Base-by-base conservation (phyloP, 2,113 vertebrate species). In the Papio anubis region DNA sequence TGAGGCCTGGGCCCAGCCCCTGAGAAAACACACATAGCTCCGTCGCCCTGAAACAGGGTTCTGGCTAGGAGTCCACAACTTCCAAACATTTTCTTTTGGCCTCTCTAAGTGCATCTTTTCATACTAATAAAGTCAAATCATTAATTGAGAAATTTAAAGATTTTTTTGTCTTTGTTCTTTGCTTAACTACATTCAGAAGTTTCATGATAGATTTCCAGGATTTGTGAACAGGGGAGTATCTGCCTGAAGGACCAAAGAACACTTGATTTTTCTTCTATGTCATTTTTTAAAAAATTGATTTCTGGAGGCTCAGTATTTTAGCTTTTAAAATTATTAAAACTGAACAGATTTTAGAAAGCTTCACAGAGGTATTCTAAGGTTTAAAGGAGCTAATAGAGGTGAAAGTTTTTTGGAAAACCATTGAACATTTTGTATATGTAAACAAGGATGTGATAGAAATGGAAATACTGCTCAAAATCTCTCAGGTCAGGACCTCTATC, bases 241-340 rank as follows among this genome's bases (percentile, higher is more conserved):
- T 70, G 11, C 43, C 23, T 1, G 6, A 80, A 40, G 32, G 30
- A 92, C 43, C 30, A 96, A 79, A 92, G 91, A 90, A 61, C 7
- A 89, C 50, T 9, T 73, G 59, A n/a, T 23, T 40, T 12, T 64
- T 52, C 6, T 30, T 48, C 25, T 40, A 38, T 76, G 27, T 43
- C 20, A 81, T 17, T 68, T 64, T 8, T n/a, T 4, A 1, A 4
- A 50, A 35, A 68, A 50, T 70, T 59, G 40, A 80, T 75, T 93
- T 93, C 93, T 76, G 48, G 38, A 94, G 30, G 90, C 13, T 92
- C 20, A 64, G 16, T 61, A 50, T 59, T 92, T 93, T 76, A 59
- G 32, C 83, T 96, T 93, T 81, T 92, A 86, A 90, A 94, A 87
- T 92, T 72, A 32, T 55, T 57, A n/a, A 23, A 92, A 82, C 30